Evolutionary conservation across 1,140 invertebrate species (phyloP).

Genomic region (Drosophila aff.): DNA sequence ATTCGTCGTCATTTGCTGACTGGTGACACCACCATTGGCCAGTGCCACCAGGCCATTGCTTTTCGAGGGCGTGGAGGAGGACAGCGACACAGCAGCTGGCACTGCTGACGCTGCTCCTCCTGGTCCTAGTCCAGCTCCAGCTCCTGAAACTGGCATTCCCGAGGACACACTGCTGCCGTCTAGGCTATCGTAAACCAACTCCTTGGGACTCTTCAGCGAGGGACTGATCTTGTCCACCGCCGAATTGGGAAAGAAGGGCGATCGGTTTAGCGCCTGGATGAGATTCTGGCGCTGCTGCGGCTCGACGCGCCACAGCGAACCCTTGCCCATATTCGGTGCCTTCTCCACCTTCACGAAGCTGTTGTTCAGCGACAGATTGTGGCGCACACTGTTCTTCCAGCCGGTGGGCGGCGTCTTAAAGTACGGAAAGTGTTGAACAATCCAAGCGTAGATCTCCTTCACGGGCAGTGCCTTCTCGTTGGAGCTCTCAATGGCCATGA

Average conservation of each 20-base stretch:
- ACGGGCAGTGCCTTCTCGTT: conserved; percentile 95
- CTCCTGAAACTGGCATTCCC: background rate
- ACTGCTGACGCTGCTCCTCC: background rate
- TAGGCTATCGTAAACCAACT: conserved; percentile 45
- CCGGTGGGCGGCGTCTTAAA: conserved; percentile 98
- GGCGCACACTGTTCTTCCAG: conserved; percentile 98
- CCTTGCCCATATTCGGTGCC: conserved; percentile 95
- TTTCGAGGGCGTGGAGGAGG: conserved; percentile 46
- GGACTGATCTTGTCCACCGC: conserved; percentile 81
- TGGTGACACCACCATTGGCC: conserved; percentile 42
- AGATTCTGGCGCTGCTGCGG: conserved; percentile 94
- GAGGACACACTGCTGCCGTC: conserved; percentile 22
- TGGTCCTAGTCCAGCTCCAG: background rate
- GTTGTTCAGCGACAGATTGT: conserved; percentile 98
- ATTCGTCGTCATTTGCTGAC: conserved; percentile 8
- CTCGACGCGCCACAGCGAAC: conserved; percentile 97
- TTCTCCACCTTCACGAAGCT: conserved; percentile 98
- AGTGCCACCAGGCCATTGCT: conserved; percentile 45
- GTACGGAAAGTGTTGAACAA: conserved; percentile 97
- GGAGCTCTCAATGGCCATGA: conserved; percentile 98
- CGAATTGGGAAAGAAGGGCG: conserved; percentile 91
- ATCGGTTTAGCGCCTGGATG: conserved; percentile 92
- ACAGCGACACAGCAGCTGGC: conserved; percentile 19
- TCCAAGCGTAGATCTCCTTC: conserved; percentile 99
- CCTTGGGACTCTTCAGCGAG: conserved; percentile 69